phyloP scores from a whole-genome alignment of 1,140 invertebrate genomes.

The Lutraria rhynchaena region DNA sequence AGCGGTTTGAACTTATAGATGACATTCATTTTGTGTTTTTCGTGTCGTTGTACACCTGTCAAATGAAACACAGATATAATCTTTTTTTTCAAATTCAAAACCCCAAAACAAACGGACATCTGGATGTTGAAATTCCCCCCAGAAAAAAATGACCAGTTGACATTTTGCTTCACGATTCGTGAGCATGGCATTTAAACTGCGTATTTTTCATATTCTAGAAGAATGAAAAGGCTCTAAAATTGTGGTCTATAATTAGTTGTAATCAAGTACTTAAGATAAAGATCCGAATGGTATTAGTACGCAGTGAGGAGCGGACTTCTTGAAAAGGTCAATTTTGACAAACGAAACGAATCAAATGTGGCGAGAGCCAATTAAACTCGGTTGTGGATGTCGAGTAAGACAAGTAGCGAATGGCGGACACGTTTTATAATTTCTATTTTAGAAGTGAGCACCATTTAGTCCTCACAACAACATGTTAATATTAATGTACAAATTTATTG shows the following conservation, averaged over 20 bases:
- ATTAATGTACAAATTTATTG: no score
- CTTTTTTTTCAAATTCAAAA: background rate
- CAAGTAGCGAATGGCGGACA: no score
- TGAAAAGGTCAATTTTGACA: constrained; percentile 34
- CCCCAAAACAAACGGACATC: constrained; percentile 4
- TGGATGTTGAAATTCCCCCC: background rate
- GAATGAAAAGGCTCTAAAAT: constrained; percentile 10
- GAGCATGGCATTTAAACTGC: constrained; percentile 25
- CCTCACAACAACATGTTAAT: no score
- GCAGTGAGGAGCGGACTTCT: constrained; percentile 8
- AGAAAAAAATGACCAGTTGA: constrained; percentile 1
- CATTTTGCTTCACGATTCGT: constrained; percentile 14
- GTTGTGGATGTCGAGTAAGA: no score
- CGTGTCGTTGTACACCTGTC: no score
- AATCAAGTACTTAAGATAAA: constrained; percentile 48
- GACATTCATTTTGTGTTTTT: no score
- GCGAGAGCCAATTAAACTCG: no score
- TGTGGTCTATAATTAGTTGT: constrained; percentile 9
- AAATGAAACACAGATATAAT: background rate
- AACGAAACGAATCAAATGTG: background rate
- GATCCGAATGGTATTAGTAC: constrained; percentile 17
- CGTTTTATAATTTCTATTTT: no score
- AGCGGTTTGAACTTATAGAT: no score
- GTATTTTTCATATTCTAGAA: constrained; percentile 3
- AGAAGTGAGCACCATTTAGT: no score